phyloP scores from a whole-genome alignment of 2,888 invertebrate species.

The Seira musarum region DNA sequence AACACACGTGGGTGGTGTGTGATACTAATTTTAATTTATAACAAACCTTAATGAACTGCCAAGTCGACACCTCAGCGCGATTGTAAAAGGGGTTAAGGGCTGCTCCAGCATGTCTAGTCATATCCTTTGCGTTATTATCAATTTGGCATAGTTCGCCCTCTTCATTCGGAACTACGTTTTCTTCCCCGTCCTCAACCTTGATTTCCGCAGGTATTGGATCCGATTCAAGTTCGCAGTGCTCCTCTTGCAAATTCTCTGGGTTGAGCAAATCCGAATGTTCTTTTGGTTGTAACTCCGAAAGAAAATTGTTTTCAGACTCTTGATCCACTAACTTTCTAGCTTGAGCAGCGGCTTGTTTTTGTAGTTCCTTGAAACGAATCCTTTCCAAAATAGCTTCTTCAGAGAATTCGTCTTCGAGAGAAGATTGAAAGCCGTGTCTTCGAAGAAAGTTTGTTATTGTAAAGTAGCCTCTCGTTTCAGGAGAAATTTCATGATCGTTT shows the following conservation, averaged over 20 bases:
- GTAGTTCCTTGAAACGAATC: constrained; percentile 41
- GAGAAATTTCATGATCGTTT: constrained; percentile 36
- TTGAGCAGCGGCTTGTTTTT: constrained; percentile 9
- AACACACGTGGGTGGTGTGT: background rate
- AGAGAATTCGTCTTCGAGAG: constrained; percentile 44
- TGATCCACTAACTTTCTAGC: background rate
- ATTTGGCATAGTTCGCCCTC: constrained; percentile 82
- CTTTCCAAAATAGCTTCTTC: constrained; percentile 49
- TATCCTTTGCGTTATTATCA: constrained; percentile 77
- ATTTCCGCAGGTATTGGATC: background rate
- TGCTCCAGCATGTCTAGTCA: constrained; percentile 81
- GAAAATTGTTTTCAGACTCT: background rate
- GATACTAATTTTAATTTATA: background rate
- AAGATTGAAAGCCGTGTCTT: constrained; percentile 43
- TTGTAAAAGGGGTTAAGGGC: constrained; percentile 71
- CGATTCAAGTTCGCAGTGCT: background rate
- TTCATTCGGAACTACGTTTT: constrained; percentile 25
- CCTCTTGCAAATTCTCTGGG: background rate
- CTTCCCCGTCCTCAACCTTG: background rate
- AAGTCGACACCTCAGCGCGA: constrained; percentile 35
- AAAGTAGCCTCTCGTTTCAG: constrained; percentile 43
- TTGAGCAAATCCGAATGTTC: background rate
- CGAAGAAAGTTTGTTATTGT: constrained; percentile 48
- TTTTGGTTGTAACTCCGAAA: background rate
- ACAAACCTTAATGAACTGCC: constrained; percentile 47